Percentiles rank a stretch among this genome's conserved stretches.
Conservation (phyloP, 2,797 vertebrate species). For the Ctenochaetus hawaiiensis region DNA sequence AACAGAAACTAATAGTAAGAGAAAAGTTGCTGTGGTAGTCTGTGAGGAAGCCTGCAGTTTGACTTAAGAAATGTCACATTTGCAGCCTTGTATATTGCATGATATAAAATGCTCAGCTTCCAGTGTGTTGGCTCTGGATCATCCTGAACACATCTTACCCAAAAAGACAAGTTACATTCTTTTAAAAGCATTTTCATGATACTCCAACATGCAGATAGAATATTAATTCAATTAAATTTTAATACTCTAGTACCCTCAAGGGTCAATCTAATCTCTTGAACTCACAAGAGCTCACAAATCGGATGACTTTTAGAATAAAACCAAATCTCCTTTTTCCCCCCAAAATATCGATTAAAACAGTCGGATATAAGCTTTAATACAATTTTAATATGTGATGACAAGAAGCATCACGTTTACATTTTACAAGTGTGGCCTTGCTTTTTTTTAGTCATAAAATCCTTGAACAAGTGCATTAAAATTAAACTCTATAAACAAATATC, state of each 20-base stretch:
- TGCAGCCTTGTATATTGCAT: neutral
- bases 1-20: too few relatives aligned
- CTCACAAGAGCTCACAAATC: too few relatives aligned
- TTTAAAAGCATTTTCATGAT: neutral
- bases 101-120: neutral
- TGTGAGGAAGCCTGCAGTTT: too few relatives aligned
- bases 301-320: too few relatives aligned
- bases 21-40: too few relatives aligned
- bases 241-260: neutral
- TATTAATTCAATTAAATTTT: neutral
- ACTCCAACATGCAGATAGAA: neutral
- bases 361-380: too few relatives aligned
- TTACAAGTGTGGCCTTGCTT: neutral
- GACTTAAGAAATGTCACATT: neutral
- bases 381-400: conserved; percentile 3
- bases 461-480: neutral
- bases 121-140: neutral
- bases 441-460: neutral
- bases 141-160: neutral
- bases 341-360: too few relatives aligned
- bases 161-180: conserved; percentile 9
- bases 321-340: too few relatives aligned
- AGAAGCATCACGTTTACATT: neutral
- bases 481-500: neutral
- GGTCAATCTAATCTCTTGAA: neutral